These are phyloP conservation scores for Ophioninae sp. DNA, from an alignment of 2,888 invertebrate species.

Conservation along the genomic window DNA sequence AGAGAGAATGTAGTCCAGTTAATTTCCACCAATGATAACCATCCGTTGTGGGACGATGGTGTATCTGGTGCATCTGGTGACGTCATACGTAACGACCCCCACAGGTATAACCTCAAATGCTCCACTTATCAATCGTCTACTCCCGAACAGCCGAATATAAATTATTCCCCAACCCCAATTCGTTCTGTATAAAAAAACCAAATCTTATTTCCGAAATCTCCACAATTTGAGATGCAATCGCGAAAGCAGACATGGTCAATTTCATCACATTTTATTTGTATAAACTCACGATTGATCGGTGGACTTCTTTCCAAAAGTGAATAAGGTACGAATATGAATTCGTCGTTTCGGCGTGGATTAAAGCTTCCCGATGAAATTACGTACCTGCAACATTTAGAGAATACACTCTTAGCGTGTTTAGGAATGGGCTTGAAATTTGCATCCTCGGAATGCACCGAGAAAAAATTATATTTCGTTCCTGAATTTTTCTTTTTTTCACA, in stretches of 20 bases:
- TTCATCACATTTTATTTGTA: conserved; percentile 24
- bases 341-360: conserved; percentile 32
- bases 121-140: conserved; percentile 46
- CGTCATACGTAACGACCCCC: conserved; percentile 47
- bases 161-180: conserved; percentile 33
- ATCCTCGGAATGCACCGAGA: no score
- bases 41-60: conserved; percentile 58
- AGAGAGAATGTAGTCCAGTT: conserved; percentile 52
- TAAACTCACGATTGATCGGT: conserved; percentile 50
- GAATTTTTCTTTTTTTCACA: no score
- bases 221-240: not conserved
- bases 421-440: no score
- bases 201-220: not conserved
- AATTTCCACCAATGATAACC: conserved; percentile 64
- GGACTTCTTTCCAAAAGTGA: conserved; percentile 25
- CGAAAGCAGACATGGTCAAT: not conserved
- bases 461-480: no score
- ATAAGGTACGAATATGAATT: conserved; percentile 5
- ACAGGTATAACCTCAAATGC: conserved; percentile 20
- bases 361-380: conserved; percentile 71
- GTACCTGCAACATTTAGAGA: conserved; percentile 67
- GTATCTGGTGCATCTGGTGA: conserved; percentile 50
- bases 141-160: conserved; percentile 26
- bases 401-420: not conserved
- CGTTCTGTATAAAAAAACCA: not conserved